Base-by-base conservation (phyloP, 37 sponge, comb jelly and placozoan genomes). In the Haliclona indistincta region DNA sequence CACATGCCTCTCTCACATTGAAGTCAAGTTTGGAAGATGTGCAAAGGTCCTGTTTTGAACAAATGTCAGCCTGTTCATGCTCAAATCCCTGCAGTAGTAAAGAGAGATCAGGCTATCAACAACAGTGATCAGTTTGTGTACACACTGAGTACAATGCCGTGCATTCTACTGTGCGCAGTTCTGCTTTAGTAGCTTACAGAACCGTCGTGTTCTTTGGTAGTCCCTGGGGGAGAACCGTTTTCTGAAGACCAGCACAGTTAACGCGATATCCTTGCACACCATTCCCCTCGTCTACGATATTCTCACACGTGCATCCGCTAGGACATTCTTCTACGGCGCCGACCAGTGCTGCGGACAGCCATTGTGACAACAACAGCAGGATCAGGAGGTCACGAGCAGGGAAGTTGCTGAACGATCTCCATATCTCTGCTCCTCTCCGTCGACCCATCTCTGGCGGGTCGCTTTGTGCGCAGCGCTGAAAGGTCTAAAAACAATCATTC, bases 11-110 rank as follows among this genome's bases (percentile, higher is more conserved):
- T 39, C 71, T 70, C 52, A 70, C 71, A 70, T 43, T 13, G 28
- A 30, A 28, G n/a, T 43, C 45, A 70, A 47, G 39, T 43, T 42
- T 23, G 45, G 5, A 11, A 70, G 51, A 29, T 32, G 26, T 32
- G 10, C 43, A 32, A 70, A 70, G 49, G 71, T 3, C 7, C 33
- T 38, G 22, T 43, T 43, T 4, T 43, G 71, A 4, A 70, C 25
- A 29, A 3, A 0, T 23, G 5, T 32, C 26, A 70, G 54, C 30
- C 71, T 4, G 49, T 70, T 70, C 23, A 49, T 28, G 43, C 71
- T 70, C 51, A 70, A 47, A 29, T 70, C 71, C 39, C 71, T 70
- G 38, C 29, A 70, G 49, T 58, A 58, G n/a, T n/a, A n/a, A 58
- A n/a, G 11, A 20, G 22, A 58, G n/a, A 58, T 58, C 51, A 47